Evolutionary conservation across 2,888 invertebrate genomes (phyloP).

Genomic region (Oasisia sp.): DNA sequence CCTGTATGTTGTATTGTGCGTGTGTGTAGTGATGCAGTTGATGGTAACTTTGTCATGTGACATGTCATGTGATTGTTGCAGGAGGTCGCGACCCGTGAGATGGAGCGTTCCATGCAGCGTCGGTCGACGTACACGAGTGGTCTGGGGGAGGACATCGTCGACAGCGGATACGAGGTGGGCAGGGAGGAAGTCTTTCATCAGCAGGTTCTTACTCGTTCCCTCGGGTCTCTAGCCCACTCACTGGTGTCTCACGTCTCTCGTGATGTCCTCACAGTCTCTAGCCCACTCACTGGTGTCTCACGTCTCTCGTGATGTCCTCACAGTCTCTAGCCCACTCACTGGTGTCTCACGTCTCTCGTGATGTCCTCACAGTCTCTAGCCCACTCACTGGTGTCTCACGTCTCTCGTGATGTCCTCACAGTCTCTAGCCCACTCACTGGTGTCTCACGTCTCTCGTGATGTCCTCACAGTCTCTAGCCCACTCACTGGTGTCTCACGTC

Average conservation of each 20-base stretch:
- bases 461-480: too few species aligned
- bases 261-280: background rate
- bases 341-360: background rate
- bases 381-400: too few species aligned
- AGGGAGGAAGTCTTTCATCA: slow-evolving; percentile 3
- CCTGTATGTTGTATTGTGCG: background rate
- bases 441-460: too few species aligned
- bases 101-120: slow-evolving; percentile 29
- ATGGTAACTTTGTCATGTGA: background rate
- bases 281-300: background rate
- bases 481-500: too few species aligned
- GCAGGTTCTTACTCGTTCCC: background rate
- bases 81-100: slow-evolving; percentile 34
- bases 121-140: background rate
- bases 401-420: too few species aligned
- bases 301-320: background rate
- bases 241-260: background rate
- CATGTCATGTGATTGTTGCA: background rate
- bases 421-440: too few species aligned
- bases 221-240: background rate
- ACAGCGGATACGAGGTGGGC: slow-evolving; percentile 13
- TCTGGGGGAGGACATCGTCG: background rate
- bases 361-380: too few species aligned
- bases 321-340: background rate
- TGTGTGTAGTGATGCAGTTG: background rate